A percentile compares a stretch with the other conserved stretches of the same genome.
These are phyloP conservation scores for Cataglyphis rosenhaueri DNA, from an alignment of 2,888 invertebrate genomes.

Conservation along the genomic window DNA sequence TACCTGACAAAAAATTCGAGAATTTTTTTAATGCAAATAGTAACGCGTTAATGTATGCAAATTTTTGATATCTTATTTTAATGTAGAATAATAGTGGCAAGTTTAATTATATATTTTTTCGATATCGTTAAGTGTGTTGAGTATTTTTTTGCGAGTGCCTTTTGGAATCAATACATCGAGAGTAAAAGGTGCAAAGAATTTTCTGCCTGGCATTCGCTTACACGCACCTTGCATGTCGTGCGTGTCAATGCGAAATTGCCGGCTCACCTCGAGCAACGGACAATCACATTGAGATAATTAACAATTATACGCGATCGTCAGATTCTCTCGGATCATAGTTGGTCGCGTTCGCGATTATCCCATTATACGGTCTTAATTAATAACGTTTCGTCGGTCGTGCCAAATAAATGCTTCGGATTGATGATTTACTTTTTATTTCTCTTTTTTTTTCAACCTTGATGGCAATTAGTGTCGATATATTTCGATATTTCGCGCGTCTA, in stretches of 20 bases:
- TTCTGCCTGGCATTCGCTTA: neutral
- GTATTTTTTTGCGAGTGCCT: conserved; percentile 15
- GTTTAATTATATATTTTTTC: conserved; percentile 6
- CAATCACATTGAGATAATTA: conserved; percentile 61
- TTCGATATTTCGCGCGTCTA: conserved; percentile 36
- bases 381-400: neutral
- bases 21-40: neutral
- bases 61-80: neutral
- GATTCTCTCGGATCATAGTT: conserved; percentile 14
- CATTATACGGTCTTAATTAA: conserved; percentile 47
- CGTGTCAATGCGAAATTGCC: conserved; percentile 61
- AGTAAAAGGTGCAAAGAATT: conserved; percentile 27
- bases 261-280: conserved; percentile 35
- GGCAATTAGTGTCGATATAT: conserved; percentile 52
- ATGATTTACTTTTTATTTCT: conserved; percentile 6
- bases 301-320: conserved; percentile 56
- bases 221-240: conserved; percentile 53
- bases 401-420: conserved; percentile 28
- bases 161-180: conserved; percentile 19
- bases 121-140: neutral
- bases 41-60: neutral
- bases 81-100: neutral
- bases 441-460: neutral
- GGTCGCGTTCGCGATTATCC: conserved; percentile 42
- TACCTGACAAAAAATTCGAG: neutral